These are phyloP conservation scores for Laupala kohalensis DNA, from an alignment of 1,140 invertebrate species.

Conservation along the genomic window DNA sequence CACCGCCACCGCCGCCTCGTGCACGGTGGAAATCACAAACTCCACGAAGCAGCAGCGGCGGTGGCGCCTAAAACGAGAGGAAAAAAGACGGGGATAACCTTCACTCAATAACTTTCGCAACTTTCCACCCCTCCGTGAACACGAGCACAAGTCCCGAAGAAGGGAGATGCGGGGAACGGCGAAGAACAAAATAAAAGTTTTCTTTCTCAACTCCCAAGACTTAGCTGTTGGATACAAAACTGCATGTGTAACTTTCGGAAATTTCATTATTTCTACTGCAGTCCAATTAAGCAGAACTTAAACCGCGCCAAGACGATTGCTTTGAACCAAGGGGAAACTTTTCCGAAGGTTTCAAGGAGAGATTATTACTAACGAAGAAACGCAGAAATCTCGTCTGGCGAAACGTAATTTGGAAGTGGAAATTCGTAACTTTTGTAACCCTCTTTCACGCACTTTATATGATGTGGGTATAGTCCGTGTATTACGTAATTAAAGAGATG, in stretches of 20 bases:
- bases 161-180: neutral
- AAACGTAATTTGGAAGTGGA: neutral
- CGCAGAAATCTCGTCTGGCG: neutral
- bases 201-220: neutral
- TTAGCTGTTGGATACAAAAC: neutral
- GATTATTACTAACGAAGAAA: neutral
- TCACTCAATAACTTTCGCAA: neutral
- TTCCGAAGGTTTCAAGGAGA: neutral
- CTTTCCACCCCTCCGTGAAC: neutral
- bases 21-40: neutral
- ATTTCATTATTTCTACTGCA: neutral
- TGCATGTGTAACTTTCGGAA: neutral
- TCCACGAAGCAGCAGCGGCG: no score
- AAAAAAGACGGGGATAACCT: neutral
- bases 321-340: neutral
- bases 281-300: neutral
- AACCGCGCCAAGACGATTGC: neutral
- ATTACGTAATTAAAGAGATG: no score
- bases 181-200: neutral
- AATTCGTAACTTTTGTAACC: neutral
- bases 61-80: neutral
- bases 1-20: neutral
- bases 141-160: neutral
- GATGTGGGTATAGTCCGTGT: no score
- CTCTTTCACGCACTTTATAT: neutral